Base-by-base conservation (phyloP, 1,140 invertebrate genomes). In the Calephelis nemesis region DNA sequence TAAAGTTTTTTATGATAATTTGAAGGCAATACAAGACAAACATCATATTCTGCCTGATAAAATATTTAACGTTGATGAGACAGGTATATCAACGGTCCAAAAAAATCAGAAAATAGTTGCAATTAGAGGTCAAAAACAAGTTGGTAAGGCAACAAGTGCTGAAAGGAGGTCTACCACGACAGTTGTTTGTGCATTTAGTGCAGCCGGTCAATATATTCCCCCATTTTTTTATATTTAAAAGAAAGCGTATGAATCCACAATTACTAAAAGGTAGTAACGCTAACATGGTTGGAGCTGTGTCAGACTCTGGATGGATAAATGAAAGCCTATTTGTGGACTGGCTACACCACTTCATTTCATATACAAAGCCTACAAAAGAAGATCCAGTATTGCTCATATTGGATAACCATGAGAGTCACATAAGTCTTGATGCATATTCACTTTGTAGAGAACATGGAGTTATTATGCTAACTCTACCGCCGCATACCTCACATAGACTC, bases 401-500 rank as follows among this genome's bases (percentile, higher is more conserved):
- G 10, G 47, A 49, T n/a, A 49, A 49, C 5, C 11, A 49, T 12
- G 47, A 49, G 10, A 10, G 47, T 66, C 70, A 30, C 6, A 68
- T 72, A 42, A 72, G 66, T n/a, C 68, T 39, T 30, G 4, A 30
- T 30, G 30, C 30, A 30, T 30, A 30, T 4, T 4, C 30, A 3
- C 30, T 30, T 4, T 30, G 15, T 19, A 19, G 15, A 30, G 30
- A 30, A 4, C 30, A 30, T 4, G 30, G 30, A 4, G 4, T 30
- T 4, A 30, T 30, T 30, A 3, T 30, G 30, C 30, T 30, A 4
- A 30, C 30, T 30, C 30, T 30, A 4, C 30, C 30, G 4, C 30
- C 30, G 15, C 15, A 30, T 30, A 30, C 30, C 30, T 30, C 30
- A 2, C 4, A 30, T 30, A 4, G 4, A 30, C 2, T 30, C 4